Conservation (phyloP, 2,888 invertebrate species). For the Mythimna vitellina region DNA sequence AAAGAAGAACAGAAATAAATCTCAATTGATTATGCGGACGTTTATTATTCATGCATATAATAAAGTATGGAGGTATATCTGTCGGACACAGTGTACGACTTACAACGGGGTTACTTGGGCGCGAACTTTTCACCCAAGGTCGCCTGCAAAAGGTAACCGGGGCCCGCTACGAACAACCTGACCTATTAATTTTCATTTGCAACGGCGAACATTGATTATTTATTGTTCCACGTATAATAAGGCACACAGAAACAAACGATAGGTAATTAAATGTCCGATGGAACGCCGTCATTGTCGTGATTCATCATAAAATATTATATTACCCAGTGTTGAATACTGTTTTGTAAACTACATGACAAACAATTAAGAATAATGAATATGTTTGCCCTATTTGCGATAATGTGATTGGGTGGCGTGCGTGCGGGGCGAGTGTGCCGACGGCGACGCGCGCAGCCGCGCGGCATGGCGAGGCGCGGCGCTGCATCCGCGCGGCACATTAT, state of each 20-base stretch:
- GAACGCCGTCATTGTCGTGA: conserved; percentile 68
- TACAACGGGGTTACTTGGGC: conserved; percentile 55
- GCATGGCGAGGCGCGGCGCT: conserved; percentile 43
- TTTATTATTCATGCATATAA: conserved; percentile 41
- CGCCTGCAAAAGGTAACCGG: conserved; percentile 56
- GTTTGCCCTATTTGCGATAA: conserved; percentile 73
- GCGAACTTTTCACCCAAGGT: conserved; percentile 64
- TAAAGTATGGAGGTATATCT: conserved; percentile 26
- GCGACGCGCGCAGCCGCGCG: conserved; percentile 12
- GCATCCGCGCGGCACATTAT: conserved; percentile 71
- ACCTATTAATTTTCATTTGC: conserved; percentile 76
- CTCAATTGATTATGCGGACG: conserved; percentile 41
- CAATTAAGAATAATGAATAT: conserved; percentile 80
- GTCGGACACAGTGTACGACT: conserved; percentile 41
- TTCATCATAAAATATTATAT: conserved; percentile 72
- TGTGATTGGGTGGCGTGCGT: conserved; percentile 70
- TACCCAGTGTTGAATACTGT: conserved; percentile 69
- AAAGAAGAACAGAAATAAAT: conserved; percentile 51
- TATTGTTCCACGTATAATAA: conserved; percentile 70
- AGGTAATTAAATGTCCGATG: conserved; percentile 74
- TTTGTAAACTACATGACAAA: conserved; percentile 74
- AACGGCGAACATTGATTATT: conserved; percentile 72
- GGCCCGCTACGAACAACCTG: conserved; percentile 49
- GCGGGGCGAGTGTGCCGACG: conserved; percentile 27
- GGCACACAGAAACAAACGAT: conserved; percentile 61